Percentiles rank a stretch among this genome's conserved stretches.
These are phyloP conservation scores for Schlechtendalia chinensis DNA, from an alignment of 1,140 invertebrate species.

Conservation along the genomic window DNA sequence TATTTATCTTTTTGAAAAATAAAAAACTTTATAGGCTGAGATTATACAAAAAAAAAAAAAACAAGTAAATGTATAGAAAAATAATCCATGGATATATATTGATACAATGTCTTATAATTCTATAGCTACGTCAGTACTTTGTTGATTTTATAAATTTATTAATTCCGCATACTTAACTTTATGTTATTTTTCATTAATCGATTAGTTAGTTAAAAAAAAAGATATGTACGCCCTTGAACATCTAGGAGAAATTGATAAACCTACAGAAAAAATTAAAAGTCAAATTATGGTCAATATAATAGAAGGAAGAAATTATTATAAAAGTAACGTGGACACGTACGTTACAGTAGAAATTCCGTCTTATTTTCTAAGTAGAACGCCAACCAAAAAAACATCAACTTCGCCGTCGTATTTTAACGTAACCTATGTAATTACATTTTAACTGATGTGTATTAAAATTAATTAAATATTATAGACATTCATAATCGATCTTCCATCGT, in stretches of 20 bases:
- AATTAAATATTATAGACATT: constrained; percentile 26
- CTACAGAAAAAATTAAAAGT: constrained; percentile 6
- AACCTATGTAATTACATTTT: neutral
- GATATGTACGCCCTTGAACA: neutral
- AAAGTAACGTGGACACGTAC: constrained; percentile 23
- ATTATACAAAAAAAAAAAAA: too few species aligned
- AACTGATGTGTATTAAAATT: neutral
- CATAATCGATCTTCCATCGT: constrained; percentile 36
- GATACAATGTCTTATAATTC: neutral
- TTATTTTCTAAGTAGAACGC: neutral
- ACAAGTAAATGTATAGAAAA: too few species aligned
- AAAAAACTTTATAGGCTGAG: too few species aligned
- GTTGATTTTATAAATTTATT: neutral
- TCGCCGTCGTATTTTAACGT: constrained; percentile 32
- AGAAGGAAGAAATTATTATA: constrained; percentile 20
- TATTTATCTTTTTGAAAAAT: too few species aligned
- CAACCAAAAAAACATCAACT: neutral
- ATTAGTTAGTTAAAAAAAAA: neutral
- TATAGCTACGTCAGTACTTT: neutral
- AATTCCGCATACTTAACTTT: too few species aligned
- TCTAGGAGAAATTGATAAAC: neutral
- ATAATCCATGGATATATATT: too few species aligned
- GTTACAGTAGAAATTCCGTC: constrained; percentile 21
- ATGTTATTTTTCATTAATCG: neutral
- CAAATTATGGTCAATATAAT: constrained; percentile 35